A percentile compares a stretch with the other conserved stretches of the same genome.
These are phyloP conservation scores for Nannobrachium achirus DNA, from an alignment of 2,113 vertebrate genomes.

Conservation along the genomic window DNA sequence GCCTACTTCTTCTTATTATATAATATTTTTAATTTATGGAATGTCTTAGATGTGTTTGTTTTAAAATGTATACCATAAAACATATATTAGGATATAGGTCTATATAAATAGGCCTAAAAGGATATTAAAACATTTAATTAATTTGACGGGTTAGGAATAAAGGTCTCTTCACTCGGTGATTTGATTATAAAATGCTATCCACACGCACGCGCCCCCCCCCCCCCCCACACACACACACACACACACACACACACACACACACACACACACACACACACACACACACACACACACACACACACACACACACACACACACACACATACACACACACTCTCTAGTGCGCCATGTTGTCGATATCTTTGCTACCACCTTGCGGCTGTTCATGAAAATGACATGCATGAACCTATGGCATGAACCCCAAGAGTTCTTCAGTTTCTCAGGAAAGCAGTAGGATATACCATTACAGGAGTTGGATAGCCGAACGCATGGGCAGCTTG, in stretches of 20 bases:
- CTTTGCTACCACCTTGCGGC: slow-evolving; percentile 64
- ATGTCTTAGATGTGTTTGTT: too few relatives aligned
- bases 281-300: neutral
- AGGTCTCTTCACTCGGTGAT: too few relatives aligned
- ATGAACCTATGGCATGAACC: neutral
- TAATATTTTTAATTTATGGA: too few relatives aligned
- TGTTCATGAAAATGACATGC: slow-evolving; percentile 5
- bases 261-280: neutral
- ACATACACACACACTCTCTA: neutral
- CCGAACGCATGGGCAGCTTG: slow-evolving; percentile 37
- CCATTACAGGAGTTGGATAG: slow-evolving; percentile 44
- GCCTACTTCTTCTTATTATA: too few relatives aligned
- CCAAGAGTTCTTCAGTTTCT: slow-evolving; percentile 51
- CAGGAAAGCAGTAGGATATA: slow-evolving; percentile 49
- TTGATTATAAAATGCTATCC: too few relatives aligned
- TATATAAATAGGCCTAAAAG: too few relatives aligned
- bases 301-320: neutral
- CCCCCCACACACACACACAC: too few relatives aligned
- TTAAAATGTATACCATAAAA: too few relatives aligned
- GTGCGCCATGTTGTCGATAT: slow-evolving; percentile 24
- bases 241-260: neutral
- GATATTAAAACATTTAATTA: too few relatives aligned
- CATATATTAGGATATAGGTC: too few relatives aligned
- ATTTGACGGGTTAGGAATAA: too few relatives aligned
- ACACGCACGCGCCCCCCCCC: neutral